Conservation (phyloP, 2,797 vertebrate species). For the Halcyon badia region DNA sequence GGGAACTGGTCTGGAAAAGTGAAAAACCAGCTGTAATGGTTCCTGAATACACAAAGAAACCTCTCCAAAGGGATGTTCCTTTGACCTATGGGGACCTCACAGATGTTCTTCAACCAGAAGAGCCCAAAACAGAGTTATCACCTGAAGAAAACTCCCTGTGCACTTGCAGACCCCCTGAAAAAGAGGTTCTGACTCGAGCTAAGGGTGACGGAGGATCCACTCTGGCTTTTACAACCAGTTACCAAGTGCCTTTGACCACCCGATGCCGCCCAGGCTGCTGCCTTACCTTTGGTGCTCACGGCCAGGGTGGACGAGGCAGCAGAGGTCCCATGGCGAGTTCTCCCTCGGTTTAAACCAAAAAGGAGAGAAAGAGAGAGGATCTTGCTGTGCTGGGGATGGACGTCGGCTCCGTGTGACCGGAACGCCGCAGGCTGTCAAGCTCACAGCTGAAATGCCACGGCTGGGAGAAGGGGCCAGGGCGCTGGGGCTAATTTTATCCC, state of each 20-base stretch:
- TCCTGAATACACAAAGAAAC: not conserved
- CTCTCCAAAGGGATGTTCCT: not conserved
- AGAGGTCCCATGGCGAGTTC: not conserved
- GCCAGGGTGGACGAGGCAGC: not conserved
- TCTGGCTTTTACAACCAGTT: rapidly evolving
- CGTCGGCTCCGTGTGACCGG: not conserved
- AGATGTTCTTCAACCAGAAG: not conserved
- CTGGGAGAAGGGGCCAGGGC: slow-evolving; percentile 22
- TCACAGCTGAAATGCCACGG: slow-evolving; percentile 69
- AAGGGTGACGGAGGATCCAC: not conserved
- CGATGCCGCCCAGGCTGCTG: rapidly evolving
- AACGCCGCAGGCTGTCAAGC: not conserved
- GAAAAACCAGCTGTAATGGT: not conserved
- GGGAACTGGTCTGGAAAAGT: not conserved
- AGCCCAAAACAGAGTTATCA: not conserved
- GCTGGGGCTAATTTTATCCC: slow-evolving; percentile 90
- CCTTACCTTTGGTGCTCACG: slow-evolving; percentile 58
- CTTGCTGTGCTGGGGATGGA: not conserved
- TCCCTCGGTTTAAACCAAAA: not conserved
- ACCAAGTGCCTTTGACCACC: not conserved
- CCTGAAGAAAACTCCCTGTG: not conserved
- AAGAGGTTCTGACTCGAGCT: not conserved
- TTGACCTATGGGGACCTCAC: not conserved
- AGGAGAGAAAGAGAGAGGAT: not conserved
- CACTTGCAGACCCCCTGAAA: not conserved